These are phyloP conservation scores for Cyclophora albipunctata DNA, from an alignment of 2,888 invertebrate species.

Conservation along the genomic window DNA sequence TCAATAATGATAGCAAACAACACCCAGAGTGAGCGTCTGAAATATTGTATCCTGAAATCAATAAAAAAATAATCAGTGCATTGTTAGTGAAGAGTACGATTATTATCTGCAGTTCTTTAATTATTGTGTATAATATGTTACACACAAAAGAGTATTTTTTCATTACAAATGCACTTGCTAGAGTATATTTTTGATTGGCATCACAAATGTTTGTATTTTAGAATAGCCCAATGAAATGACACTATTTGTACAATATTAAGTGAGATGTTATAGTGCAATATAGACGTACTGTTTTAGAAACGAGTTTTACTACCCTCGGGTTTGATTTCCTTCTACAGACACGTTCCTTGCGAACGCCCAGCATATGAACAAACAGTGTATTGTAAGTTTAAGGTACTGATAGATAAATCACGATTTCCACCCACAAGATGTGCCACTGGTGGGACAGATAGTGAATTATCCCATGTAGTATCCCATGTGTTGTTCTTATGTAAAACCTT, in stretches of 20 bases:
- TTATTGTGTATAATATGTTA: constrained; percentile 17
- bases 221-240: constrained; percentile 36
- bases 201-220: constrained; percentile 39
- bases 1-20: background rate
- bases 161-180: constrained; percentile 37
- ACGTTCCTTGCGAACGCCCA: too few species aligned
- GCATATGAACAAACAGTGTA: too few species aligned
- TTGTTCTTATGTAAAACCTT: too few species aligned
- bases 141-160: constrained; percentile 16
- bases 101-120: constrained; percentile 6
- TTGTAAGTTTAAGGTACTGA: too few species aligned
- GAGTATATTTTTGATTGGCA: constrained; percentile 34
- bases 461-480: too few species aligned
- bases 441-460: too few species aligned
- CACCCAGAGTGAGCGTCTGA: background rate
- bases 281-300: constrained; percentile 67
- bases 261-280: constrained; percentile 75
- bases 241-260: constrained; percentile 67
- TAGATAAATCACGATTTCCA: too few species aligned
- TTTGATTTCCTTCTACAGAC: background rate
- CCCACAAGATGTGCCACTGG: too few species aligned
- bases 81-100: background rate
- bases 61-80: too few species aligned
- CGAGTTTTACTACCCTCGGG: constrained; percentile 29
- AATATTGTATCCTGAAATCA: too few species aligned